Evolutionary conservation across 2,888 invertebrate species (phyloP).

Genomic region (Nasonovia ribisnigri): DNA sequence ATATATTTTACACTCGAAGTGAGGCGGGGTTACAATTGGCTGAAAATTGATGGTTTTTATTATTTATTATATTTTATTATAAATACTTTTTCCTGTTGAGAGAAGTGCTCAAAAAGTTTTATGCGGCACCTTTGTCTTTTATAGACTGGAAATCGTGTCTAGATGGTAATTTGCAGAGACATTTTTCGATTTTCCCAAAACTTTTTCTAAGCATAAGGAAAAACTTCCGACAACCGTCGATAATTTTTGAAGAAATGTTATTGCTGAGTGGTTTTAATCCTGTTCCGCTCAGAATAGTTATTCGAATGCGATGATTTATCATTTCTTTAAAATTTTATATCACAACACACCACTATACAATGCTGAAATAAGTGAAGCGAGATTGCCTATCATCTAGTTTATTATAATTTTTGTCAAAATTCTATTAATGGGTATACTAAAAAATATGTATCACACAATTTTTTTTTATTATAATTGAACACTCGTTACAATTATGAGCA

Average conservation of each 20-base stretch:
- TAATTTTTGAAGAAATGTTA: conserved; percentile 12
- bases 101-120: background rate
- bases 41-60: background rate
- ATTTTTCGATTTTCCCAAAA: conserved; percentile 2
- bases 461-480: background rate
- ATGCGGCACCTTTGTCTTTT: background rate
- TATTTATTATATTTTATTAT: conserved; percentile 5
- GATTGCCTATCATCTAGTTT: background rate
- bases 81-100: background rate
- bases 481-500: background rate
- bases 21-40: background rate
- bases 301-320: background rate
- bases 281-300: background rate
- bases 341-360: background rate
- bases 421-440: background rate
- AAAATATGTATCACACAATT: background rate
- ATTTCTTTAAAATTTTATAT: background rate
- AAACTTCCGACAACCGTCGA: background rate
- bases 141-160: conserved; percentile 1
- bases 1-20: background rate
- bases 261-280: conserved; percentile 16
- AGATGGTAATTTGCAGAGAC: background rate
- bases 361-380: background rate
- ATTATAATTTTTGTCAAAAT: background rate
- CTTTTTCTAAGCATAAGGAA: background rate